Percentiles rank a stretch among this genome's conserved stretches.
Evolutionary conservation across 2,113 vertebrate species (phyloP).

Genomic region (Actenoides lindsayi): DNA sequence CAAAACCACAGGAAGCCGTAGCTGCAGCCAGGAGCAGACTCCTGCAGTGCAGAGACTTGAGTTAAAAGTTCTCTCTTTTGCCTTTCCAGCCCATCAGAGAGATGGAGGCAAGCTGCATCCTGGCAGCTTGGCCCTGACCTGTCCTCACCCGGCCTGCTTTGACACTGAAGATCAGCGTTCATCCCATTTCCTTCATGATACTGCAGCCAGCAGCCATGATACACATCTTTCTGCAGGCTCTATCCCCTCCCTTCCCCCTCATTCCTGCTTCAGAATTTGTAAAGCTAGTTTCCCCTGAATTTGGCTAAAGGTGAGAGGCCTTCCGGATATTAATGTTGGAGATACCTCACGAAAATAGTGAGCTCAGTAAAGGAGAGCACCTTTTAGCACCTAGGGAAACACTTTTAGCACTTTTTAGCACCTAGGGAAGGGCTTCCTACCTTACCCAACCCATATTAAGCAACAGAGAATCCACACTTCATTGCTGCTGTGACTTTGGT

Average conservation of each 20-base stretch:
- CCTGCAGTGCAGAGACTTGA: not conserved
- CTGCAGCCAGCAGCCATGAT: not conserved
- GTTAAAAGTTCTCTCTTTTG: not conserved
- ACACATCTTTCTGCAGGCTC: slow-evolving; percentile 27
- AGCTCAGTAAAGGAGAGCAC: not conserved
- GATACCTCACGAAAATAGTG: not conserved
- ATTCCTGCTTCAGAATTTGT: not conserved
- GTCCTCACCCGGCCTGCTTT: not conserved
- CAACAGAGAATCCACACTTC: not conserved
- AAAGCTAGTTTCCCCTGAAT: not conserved
- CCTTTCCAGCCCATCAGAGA: not conserved
- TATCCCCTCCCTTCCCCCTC: not conserved
- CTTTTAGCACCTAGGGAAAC: not conserved
- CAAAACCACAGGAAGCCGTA: not conserved
- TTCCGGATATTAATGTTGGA: not conserved
- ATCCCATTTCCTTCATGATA: not conserved
- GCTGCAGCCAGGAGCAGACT: not conserved
- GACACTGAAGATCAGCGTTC: not conserved
- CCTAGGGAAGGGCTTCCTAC: not conserved
- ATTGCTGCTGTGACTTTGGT: slow-evolving; percentile 16
- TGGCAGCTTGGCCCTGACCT: not conserved
- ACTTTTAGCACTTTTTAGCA: not conserved
- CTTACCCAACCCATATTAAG: not conserved
- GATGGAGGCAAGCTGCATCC: not conserved
- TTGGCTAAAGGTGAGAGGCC: not conserved